Evolutionary conservation across 2,888 invertebrate genomes (phyloP), one percentile per base, ranked within the genome.

Genomic region (Nemurella pictetii): DNA sequence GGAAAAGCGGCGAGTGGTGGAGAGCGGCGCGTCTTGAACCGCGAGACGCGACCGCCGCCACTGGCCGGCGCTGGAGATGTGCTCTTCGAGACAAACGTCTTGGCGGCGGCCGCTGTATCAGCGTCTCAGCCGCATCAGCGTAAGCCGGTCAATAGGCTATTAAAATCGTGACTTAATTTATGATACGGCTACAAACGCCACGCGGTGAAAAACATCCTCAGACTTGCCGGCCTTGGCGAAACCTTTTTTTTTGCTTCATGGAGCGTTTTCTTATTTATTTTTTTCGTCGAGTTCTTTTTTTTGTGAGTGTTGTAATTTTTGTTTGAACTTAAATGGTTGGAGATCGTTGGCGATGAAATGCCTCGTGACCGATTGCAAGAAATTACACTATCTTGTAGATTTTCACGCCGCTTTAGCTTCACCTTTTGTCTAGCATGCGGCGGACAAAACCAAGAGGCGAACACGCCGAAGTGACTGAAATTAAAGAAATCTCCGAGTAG

Each of bases 201-300:
- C 4, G n/a, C 12, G 0, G 12, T 20, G 28, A n/a, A 28, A 29
- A 26, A 80, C 30, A 80, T 29, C 28, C n/a, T 25, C 29, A n/a
- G 80, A n/a, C 80, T 5, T 9, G 35, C 9, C 72, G 82, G 55
- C 82, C 82, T 82, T 82, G 82, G 82, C 82, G 20, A 82, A 82
- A 82, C 82, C 55, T 55, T 55, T 55, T 55, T 55, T 55, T 55
- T 55, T 55, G 9, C 20, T 55, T 20, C 55, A 12, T 2, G 55
- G 15, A 20, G n/a, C n/a, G 20, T 55, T 55, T 20, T 55, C 1
- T 55, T 55, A 20, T 55, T 55, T 55, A 15, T 55, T 55, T 55
- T 55, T 20, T 55, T 55, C 12, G 32, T 32, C n/a, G 32, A 32
- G 32, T 32, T 3, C 9, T n/a, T n/a, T n/a, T 32, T 3, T 55